These are phyloP conservation scores for Pedicia rivosa DNA, from an alignment of 2,888 invertebrate species.

Conservation along the genomic window DNA sequence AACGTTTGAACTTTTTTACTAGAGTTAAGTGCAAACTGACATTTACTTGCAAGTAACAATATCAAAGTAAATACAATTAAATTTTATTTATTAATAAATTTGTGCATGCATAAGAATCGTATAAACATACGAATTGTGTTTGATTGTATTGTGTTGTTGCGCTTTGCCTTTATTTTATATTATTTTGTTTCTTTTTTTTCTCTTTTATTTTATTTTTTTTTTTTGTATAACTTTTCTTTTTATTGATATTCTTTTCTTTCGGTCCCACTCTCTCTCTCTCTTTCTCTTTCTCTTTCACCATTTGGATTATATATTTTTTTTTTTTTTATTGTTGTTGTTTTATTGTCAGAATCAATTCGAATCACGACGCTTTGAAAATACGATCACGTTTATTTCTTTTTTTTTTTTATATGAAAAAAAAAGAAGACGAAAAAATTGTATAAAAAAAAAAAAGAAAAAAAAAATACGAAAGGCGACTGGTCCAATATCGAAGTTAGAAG, in stretches of 20 bases:
- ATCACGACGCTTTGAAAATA: background rate
- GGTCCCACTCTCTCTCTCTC: background rate
- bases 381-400: constrained; percentile 6
- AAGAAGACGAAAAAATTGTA: background rate
- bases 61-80: too few relatives aligned
- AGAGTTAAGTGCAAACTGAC: too few relatives aligned
- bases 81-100: too few relatives aligned
- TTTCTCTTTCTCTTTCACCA: background rate
- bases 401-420: constrained; percentile 1
- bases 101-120: too few relatives aligned
- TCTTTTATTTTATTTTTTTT: too few relatives aligned
- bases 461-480: constrained; percentile 8
- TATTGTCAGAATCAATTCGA: constrained; percentile 1
- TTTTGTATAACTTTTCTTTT: background rate
- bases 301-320: constrained; percentile 2
- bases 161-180: too few relatives aligned
- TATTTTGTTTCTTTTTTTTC: too few relatives aligned
- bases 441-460: constrained; percentile 1
- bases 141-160: too few relatives aligned
- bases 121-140: too few relatives aligned
- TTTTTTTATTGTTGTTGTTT: too few relatives aligned
- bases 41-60: too few relatives aligned
- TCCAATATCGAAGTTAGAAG: constrained; percentile 11
- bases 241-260: background rate
- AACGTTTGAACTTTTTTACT: too few relatives aligned